Conservation (phyloP, 2,797 vertebrate species). For the Halcyon chelicuti region DNA sequence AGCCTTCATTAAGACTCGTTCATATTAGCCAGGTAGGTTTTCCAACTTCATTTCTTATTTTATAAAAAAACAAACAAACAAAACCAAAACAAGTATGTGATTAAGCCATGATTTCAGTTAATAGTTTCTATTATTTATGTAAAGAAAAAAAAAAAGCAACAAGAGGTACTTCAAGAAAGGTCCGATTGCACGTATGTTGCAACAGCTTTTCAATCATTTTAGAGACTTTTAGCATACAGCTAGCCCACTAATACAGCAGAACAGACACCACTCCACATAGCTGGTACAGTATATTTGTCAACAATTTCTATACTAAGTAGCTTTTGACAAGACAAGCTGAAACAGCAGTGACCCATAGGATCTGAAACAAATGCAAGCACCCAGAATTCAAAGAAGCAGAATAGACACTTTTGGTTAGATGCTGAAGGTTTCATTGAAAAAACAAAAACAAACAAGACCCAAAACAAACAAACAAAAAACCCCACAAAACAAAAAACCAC, state of each 20-base stretch:
- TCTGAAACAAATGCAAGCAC: neutral
- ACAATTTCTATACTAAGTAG: slow-evolving; percentile 66
- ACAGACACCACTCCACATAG: neutral
- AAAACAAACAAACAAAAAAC: neutral
- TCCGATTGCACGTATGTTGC: neutral
- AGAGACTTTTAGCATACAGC: neutral
- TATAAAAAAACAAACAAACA: neutral
- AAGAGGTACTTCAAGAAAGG: neutral
- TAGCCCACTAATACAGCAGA: slow-evolving; percentile 10
- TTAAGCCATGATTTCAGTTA: neutral
- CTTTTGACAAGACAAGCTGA: slow-evolving; percentile 16
- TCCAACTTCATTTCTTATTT: neutral
- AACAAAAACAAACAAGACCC: neutral
- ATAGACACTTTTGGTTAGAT: neutral
- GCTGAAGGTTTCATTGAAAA: neutral
- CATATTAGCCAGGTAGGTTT: neutral
- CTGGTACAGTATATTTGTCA: slow-evolving; percentile 11
- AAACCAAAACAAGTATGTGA: neutral
- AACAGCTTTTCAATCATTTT: slow-evolving; percentile 40
- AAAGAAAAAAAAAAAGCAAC: neutral
- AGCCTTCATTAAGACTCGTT: neutral
- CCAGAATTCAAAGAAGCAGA: neutral
- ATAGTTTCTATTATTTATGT: neutral
- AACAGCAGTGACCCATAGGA: slow-evolving; percentile 3
- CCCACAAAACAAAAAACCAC: neutral